Conservation (phyloP, 2,113 vertebrate genomes). For the Clarias gariepinus region DNA sequence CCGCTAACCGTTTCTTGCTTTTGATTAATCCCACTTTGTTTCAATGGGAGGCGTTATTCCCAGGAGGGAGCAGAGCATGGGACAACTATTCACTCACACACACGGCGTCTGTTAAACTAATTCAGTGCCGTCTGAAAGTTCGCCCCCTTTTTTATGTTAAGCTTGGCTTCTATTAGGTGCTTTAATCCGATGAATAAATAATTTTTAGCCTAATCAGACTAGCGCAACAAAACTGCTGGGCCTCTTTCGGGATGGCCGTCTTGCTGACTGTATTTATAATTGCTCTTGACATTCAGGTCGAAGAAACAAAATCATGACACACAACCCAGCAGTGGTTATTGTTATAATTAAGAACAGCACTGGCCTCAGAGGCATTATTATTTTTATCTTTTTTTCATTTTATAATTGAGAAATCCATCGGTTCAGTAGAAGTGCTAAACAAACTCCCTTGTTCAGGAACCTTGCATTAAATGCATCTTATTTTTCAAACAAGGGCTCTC, state of each 20-base stretch:
- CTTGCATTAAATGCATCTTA: neutral
- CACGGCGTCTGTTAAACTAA: slow-evolving; percentile 75
- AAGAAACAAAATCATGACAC: slow-evolving; percentile 16
- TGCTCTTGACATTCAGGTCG: slow-evolving; percentile 25
- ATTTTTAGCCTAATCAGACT: slow-evolving; percentile 71
- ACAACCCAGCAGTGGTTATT: neutral
- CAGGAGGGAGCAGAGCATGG: slow-evolving; percentile 72
- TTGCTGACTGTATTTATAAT: slow-evolving; percentile 27
- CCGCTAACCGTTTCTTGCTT: slow-evolving; percentile 64
- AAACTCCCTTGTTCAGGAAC: slow-evolving; percentile 7
- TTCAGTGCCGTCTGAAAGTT: slow-evolving; percentile 73
- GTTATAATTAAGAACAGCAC: neutral
- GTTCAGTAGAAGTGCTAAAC: slow-evolving; percentile 3
- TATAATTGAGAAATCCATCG: slow-evolving; percentile 12
- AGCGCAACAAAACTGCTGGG: slow-evolving; percentile 51
- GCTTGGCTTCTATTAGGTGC: slow-evolving; percentile 65
- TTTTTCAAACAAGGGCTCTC: neutral
- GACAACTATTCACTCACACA: slow-evolving; percentile 73
- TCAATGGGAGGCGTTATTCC: slow-evolving; percentile 77
- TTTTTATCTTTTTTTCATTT: neutral
- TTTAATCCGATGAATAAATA: slow-evolving; percentile 70
- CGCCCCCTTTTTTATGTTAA: slow-evolving; percentile 66
- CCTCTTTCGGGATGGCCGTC: slow-evolving; percentile 35
- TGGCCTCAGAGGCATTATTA: slow-evolving; percentile 15
- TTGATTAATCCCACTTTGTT: slow-evolving; percentile 74